A percentile compares a stretch with the other conserved stretches of the same genome.
Conservation (phyloP, 2,113 vertebrate genomes). For the Brachypteracias leptosomus region DNA sequence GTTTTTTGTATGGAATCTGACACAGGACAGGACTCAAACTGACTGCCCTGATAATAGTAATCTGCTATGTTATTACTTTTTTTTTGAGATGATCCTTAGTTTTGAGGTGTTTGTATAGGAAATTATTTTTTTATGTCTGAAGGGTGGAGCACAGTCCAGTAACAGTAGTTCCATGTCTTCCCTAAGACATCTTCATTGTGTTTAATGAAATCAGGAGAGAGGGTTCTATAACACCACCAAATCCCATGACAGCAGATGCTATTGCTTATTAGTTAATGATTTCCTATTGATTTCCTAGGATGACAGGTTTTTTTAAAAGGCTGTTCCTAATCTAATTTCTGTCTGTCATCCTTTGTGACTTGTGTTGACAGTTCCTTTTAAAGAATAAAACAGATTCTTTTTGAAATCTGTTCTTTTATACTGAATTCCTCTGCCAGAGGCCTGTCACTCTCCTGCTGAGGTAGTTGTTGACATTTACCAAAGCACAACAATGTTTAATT, state of each 20-base stretch:
- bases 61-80: background rate
- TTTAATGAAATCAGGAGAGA: background rate
- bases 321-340: constrained; percentile 29
- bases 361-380: constrained; percentile 43
- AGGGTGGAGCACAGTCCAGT: background rate
- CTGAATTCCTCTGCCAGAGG: background rate
- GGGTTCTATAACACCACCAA: background rate
- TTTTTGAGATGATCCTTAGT: background rate
- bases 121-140: background rate
- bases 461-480: constrained; percentile 65
- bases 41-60: background rate
- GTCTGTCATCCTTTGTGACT: constrained; percentile 26
- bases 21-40: background rate
- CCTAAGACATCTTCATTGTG: background rate
- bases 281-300: constrained; percentile 19
- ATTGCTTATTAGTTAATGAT: background rate
- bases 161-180: background rate
- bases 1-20: background rate
- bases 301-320: background rate
- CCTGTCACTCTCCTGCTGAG: background rate
- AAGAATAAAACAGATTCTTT: constrained; percentile 33
- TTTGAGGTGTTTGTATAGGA: background rate
- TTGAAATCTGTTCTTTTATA: constrained; percentile 34
- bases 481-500: constrained; percentile 49
- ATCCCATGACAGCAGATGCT: background rate